phyloP scores from a whole-genome alignment of 1,140 invertebrate species.

The Metaphire vulgaris region DNA sequence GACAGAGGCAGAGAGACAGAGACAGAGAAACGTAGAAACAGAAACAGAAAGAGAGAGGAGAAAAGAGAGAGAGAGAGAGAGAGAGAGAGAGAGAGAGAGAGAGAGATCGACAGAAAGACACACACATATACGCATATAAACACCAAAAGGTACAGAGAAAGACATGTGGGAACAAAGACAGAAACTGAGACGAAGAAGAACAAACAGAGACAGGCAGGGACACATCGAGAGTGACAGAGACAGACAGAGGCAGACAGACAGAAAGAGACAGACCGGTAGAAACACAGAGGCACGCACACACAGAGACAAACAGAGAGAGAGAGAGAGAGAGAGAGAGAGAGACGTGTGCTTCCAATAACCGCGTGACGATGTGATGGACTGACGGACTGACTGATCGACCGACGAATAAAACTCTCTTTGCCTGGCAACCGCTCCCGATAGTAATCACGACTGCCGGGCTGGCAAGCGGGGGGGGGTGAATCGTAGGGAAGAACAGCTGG shows the following conservation, averaged over 20 bases:
- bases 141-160: not conserved
- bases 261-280: not conserved
- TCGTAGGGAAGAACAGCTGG: too few species aligned
- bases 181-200: not conserved
- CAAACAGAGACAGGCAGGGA: slow-evolving; percentile 3
- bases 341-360: not conserved
- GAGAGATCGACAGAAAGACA: not conserved
- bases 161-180: not conserved
- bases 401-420: not conserved
- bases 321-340: not conserved
- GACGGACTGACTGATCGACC: not conserved
- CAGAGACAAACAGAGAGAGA: not conserved
- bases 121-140: not conserved
- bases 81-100: too few species aligned
- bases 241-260: slow-evolving; percentile 11
- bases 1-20: slow-evolving; percentile 9
- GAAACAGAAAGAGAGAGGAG: slow-evolving; percentile 1
- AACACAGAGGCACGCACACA: not conserved
- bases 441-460: too few species aligned
- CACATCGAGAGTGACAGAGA: not conserved
- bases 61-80: slow-evolving; percentile 7
- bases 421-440: too few species aligned
- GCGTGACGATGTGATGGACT: not conserved
- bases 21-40: not conserved
- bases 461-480: too few species aligned